phyloP scores from a whole-genome alignment of 2,797 vertebrate species.

The Fundulus diaphanus region DNA sequence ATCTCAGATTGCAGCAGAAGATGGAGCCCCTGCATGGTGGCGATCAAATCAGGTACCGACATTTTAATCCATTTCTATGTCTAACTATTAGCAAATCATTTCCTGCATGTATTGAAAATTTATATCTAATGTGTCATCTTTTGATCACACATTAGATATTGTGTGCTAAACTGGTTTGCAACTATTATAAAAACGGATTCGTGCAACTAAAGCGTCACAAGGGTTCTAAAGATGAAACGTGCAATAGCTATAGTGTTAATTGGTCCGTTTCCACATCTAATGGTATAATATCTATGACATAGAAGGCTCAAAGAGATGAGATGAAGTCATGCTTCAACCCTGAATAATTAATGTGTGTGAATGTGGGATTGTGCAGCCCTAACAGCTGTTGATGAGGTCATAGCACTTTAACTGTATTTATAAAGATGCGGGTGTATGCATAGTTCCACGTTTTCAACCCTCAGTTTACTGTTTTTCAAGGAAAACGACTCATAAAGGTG shows the following conservation, averaged over 20 bases:
- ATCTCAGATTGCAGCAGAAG: constrained; percentile 44
- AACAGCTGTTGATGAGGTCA: neutral
- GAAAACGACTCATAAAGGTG: neutral
- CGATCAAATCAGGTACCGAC: constrained; percentile 45
- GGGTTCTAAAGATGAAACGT: neutral
- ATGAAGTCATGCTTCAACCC: neutral
- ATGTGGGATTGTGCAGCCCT: neutral
- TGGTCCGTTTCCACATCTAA: neutral
- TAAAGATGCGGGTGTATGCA: neutral
- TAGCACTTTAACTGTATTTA: neutral
- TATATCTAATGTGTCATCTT: too few relatives aligned
- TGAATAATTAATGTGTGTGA: neutral
- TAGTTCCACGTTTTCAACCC: neutral
- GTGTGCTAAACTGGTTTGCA: neutral
- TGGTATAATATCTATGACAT: neutral
- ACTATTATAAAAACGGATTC: neutral
- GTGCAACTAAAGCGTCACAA: neutral
- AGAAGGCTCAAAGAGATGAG: neutral
- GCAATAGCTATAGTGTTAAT: neutral
- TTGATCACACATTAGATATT: neutral
- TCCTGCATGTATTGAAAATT: too few relatives aligned
- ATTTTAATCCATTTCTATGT: neutral
- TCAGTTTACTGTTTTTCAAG: neutral
- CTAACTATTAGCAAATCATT: neutral
- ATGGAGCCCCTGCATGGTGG: constrained; percentile 28